These are phyloP conservation scores for Chaetorhynchus papuensis DNA, from an alignment of 2,113 vertebrate species.

Conservation along the genomic window DNA sequence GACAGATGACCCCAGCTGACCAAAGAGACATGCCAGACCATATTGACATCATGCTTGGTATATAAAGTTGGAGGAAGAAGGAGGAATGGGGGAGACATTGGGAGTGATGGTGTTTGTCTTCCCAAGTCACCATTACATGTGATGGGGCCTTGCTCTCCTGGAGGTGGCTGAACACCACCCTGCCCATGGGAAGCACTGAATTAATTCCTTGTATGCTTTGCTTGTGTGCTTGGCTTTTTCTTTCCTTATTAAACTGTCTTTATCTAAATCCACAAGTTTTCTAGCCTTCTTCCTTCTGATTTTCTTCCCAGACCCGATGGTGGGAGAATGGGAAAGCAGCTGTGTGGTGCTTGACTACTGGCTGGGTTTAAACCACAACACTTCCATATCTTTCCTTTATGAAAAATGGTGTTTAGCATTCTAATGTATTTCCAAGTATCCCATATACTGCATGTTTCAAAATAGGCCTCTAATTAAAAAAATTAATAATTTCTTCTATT, in stretches of 20 bases:
- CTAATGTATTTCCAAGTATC: not conserved
- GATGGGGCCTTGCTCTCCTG: not conserved
- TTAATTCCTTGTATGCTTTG: not conserved
- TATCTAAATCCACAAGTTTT: not conserved
- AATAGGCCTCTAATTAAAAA: not conserved
- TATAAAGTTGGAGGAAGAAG: not conserved
- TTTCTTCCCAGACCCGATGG: fast-evolving
- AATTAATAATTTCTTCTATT: not conserved
- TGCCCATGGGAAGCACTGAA: not conserved
- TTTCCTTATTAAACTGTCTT: not conserved
- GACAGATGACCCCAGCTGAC: not conserved
- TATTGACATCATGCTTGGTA: not conserved
- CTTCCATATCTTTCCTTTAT: not conserved
- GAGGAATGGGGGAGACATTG: not conserved
- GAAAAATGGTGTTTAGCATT: not conserved
- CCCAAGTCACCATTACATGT: fast-evolving
- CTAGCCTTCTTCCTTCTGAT: not conserved
- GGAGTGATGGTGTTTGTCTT: not conserved
- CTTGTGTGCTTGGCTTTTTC: not conserved
- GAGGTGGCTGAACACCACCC: not conserved
- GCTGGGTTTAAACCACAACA: not conserved
- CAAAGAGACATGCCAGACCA: not conserved
- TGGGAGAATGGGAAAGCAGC: not conserved
- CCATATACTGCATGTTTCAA: not conserved
- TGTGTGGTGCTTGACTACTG: not conserved